Conservation (phyloP, 30 jellyfish, hydroid and myxozoan species). For the Rhopilema esculentum region DNA sequence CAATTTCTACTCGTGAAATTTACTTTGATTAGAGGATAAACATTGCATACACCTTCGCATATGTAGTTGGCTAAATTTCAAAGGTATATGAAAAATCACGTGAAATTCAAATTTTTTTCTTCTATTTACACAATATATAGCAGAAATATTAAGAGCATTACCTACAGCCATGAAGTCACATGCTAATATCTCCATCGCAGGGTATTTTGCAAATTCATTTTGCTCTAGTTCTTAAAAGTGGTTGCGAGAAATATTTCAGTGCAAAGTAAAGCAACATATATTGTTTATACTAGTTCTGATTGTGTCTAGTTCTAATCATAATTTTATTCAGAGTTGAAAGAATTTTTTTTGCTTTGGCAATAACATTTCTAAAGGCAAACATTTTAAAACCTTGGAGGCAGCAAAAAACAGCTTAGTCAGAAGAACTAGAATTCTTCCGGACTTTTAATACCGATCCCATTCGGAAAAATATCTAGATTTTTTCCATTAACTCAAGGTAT, state of each 20-base stretch:
- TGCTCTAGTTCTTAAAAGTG: background rate
- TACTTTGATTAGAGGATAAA: background rate
- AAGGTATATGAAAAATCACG: background rate
- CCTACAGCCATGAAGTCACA: background rate
- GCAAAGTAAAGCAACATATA: background rate
- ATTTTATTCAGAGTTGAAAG: too few species aligned
- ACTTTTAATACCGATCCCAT: background rate
- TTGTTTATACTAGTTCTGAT: background rate
- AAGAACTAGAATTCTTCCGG: background rate
- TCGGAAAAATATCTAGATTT: too few species aligned
- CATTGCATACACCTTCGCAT: background rate
- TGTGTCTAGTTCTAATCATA: background rate
- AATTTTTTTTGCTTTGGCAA: too few species aligned
- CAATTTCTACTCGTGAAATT: background rate
- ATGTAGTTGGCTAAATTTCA: background rate
- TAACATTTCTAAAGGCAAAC: background rate
- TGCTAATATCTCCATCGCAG: background rate
- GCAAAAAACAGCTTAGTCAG: background rate
- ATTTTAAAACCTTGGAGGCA: background rate
- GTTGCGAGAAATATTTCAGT: background rate
- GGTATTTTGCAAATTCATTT: background rate
- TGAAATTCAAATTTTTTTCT: background rate
- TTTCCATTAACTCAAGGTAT: background rate
- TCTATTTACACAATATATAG: background rate
- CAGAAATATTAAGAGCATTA: background rate